Evolutionary conservation across 2,888 invertebrate genomes (phyloP).

Genomic region (Limulus polyphemus): DNA sequence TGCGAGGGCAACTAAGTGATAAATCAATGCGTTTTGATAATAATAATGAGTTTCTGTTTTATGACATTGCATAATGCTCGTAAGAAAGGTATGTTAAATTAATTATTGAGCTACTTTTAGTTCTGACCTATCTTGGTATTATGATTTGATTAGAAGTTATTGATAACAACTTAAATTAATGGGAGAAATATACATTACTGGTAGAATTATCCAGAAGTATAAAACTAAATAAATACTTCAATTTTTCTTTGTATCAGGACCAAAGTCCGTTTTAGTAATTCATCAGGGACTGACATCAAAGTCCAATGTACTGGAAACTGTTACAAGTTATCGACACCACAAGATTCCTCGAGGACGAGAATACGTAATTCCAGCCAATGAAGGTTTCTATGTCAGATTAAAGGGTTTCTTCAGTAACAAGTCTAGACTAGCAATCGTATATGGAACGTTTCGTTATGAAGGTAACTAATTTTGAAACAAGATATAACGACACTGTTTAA

Average conservation of each 20-base stretch:
- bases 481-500: too few relatives aligned
- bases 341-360: conserved; percentile 37
- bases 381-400: conserved; percentile 56
- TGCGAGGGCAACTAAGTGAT: too few relatives aligned
- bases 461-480: conserved; percentile 39
- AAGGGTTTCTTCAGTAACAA: conserved; percentile 50
- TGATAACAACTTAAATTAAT: too few relatives aligned
- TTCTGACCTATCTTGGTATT: too few relatives aligned
- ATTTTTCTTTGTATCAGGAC: conserved; percentile 34
- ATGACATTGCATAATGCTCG: too few relatives aligned
- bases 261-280: conserved; percentile 46
- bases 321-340: conserved; percentile 30
- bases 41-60: too few relatives aligned
- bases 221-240: background rate
- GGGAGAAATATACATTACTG: too few relatives aligned
- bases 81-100: too few relatives aligned
- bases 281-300: conserved; percentile 55
- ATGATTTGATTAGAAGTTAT: too few relatives aligned
- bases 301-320: conserved; percentile 46
- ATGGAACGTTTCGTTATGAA: conserved; percentile 55
- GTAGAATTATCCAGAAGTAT: too few relatives aligned
- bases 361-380: conserved; percentile 48
- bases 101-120: too few relatives aligned
- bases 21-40: too few relatives aligned
- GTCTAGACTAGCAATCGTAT: conserved; percentile 53